phyloP scores from a whole-genome alignment of 2,113 vertebrate genomes.

The Sprattus sprattus region DNA sequence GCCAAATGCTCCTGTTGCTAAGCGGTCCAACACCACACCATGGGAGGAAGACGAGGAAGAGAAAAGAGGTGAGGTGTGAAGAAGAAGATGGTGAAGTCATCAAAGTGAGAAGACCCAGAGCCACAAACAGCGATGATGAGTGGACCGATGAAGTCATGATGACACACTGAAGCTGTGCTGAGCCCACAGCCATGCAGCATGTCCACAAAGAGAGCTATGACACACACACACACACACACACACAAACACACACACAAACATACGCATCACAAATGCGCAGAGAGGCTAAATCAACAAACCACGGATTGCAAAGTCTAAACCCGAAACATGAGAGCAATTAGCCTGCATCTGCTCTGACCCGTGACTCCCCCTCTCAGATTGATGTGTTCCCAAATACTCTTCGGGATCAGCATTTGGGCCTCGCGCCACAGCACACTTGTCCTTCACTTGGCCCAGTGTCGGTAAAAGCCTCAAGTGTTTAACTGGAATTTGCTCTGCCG shows the following conservation, averaged over 20 bases:
- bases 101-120: not conserved
- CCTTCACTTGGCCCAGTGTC: not conserved
- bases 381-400: not conserved
- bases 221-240: not conserved
- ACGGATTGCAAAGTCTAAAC: not conserved
- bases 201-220: not conserved
- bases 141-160: not conserved
- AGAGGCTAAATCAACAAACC: not conserved
- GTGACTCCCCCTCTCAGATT: not conserved
- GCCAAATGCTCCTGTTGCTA: not conserved
- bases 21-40: conserved; percentile 7
- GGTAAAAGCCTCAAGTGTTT: not conserved
- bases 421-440: not conserved
- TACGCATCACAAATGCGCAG: not conserved
- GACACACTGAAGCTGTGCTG: not conserved
- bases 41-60: not conserved
- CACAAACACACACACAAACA: not conserved
- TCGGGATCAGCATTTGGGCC: not conserved
- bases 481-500: not conserved
- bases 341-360: conserved; percentile 8
- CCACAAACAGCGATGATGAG: conserved; percentile 9
- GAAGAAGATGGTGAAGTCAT: not conserved
- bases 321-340: not conserved
- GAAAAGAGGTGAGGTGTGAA: not conserved
- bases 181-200: not conserved